phyloP scores from a whole-genome alignment of 2,113 vertebrate species.

The Neotragus moschatus region DNA sequence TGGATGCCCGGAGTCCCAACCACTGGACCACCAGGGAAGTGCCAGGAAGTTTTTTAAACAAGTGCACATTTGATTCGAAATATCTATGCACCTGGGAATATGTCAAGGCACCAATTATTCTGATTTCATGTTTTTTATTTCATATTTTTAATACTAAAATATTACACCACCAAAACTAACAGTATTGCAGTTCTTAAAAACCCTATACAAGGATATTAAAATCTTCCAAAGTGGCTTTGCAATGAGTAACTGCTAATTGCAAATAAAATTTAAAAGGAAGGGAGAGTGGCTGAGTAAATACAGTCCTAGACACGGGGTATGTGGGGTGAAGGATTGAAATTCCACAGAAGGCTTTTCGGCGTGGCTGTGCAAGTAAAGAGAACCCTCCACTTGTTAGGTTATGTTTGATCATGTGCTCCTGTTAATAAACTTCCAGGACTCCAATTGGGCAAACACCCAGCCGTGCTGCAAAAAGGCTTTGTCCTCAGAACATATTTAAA shows the following conservation, averaged over 20 bases:
- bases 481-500: conserved; percentile 71
- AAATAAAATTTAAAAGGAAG: neutral
- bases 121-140: neutral
- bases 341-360: neutral
- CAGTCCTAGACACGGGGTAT: neutral
- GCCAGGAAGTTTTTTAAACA: neutral
- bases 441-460: neutral
- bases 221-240: neutral
- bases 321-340: neutral
- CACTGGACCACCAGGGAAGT: neutral
- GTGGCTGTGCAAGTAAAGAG: neutral
- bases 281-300: neutral
- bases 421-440: neutral
- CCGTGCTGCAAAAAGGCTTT: neutral
- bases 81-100: neutral
- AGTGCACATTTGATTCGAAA: neutral
- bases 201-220: neutral
- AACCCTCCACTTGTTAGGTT: neutral
- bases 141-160: neutral
- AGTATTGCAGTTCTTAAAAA: neutral
- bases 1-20: neutral
- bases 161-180: neutral
- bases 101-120: neutral
- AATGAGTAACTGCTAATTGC: neutral
- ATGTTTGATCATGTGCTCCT: neutral